Evolutionary conservation across 1,140 invertebrate species (phyloP).

Genomic region (Reticulitermes speratus): DNA sequence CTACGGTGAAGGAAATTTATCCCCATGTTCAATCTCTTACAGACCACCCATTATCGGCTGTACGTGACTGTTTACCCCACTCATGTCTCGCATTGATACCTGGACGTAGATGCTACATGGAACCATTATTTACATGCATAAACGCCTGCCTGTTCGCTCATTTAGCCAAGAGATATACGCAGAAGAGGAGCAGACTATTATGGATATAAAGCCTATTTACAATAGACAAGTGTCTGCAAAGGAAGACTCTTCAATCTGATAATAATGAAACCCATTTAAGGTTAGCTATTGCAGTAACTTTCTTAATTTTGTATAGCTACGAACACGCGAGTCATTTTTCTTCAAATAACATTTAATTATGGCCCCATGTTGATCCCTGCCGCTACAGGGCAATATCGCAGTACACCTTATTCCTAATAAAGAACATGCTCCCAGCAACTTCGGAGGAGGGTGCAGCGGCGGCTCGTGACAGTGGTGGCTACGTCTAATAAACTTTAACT

Average conservation of each 20-base stretch:
- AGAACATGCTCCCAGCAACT: background rate
- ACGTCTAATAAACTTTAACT: background rate
- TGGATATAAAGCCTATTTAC: background rate
- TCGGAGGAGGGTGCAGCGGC: background rate
- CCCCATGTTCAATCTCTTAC: no score
- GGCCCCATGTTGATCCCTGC: background rate
- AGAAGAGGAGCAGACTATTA: background rate
- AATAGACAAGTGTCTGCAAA: background rate
- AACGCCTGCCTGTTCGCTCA: no score
- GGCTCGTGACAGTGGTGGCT: background rate
- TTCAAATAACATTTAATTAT: slow-evolving; percentile 12
- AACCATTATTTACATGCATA: no score
- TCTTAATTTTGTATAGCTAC: background rate
- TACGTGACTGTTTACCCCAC: no score
- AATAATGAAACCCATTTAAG: background rate
- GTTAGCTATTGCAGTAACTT: background rate
- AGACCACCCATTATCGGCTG: no score
- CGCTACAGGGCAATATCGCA: background rate
- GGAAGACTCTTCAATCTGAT: background rate
- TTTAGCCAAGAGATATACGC: no score
- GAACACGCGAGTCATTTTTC: background rate
- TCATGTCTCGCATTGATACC: no score
- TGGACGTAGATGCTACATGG: no score
- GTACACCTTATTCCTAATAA: background rate
- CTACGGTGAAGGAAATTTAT: no score